These are phyloP conservation scores for Tympanuchus pallidicinctus DNA, from an alignment of 2,113 vertebrate species.

Conservation along the genomic window DNA sequence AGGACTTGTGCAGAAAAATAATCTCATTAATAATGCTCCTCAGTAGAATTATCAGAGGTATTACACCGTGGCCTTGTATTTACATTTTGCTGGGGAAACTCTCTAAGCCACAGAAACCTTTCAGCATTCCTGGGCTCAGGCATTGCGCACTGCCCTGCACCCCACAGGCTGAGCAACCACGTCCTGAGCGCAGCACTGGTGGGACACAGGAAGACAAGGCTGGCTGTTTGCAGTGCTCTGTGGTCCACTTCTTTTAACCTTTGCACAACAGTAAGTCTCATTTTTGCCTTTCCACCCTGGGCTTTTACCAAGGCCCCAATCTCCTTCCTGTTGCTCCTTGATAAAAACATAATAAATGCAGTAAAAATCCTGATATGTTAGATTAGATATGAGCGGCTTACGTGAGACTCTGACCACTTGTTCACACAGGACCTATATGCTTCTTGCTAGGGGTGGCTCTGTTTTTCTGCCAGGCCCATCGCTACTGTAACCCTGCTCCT, in stretches of 20 bases:
- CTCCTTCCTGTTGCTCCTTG: conserved; percentile 18
- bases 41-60: not conserved
- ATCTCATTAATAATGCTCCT: not conserved
- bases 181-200: not conserved
- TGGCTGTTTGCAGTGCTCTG: not conserved
- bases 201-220: not conserved
- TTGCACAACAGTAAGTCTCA: not conserved
- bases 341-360: conserved; percentile 47
- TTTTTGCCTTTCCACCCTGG: not conserved
- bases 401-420: not conserved
- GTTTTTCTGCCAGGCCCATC: conserved; percentile 35
- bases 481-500: not conserved
- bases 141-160: not conserved
- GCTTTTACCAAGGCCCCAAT: not conserved
- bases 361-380: conserved; percentile 19
- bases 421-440: not conserved
- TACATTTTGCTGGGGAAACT: not conserved
- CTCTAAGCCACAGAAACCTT: not conserved
- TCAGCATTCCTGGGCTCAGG: not conserved
- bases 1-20: not conserved
- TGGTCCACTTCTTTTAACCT: not conserved
- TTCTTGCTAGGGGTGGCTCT: conserved; percentile 10
- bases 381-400: conserved; percentile 10
- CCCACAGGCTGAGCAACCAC: not conserved
- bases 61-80: not conserved